Evolutionary conservation across 2,113 vertebrate genomes (phyloP), one percentile per base, ranked within the genome.

Genomic region (Onychostruthus taczanowskii): DNA sequence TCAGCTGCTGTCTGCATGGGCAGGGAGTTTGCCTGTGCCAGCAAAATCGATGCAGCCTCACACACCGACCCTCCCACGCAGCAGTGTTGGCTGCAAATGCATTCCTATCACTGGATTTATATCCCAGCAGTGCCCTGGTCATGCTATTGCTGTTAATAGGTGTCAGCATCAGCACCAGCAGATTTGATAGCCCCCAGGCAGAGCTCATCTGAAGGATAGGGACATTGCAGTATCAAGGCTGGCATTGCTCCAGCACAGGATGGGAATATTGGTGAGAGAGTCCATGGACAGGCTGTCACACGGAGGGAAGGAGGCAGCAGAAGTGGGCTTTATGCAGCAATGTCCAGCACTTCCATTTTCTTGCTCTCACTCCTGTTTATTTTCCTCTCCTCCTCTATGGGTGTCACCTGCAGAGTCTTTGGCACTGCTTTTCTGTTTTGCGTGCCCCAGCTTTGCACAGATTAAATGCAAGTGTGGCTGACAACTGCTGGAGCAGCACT

Each of bases 261-360:
- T 41, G 17, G 79, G 21, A 80, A 44, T 64, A 10, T 1, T 31
- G 78, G n/a, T 31, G 55, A 55, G 50, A 21, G 39, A 86, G 43
- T 37, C 59, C 0, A 0, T 37, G 43, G 37, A 27, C 20, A 14
- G 17, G 23, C 55, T 88, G 53, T 44, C 7, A 3, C 23, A 37
- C 44, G 73, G 46, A 84, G 59, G 37, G 37, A 24, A 23, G 46
- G 64, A 62, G 35, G 41, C 56, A 53, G 37, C n/a, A 90, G 59
- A 59, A 78, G 17, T 18, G 12, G 33, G 28, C 7, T 66, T 74
- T 14, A 2, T 67, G 43, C 28, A 20, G 44, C 33, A 63, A 19
- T 64, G 39, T 58, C 24, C 55, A 66, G 37, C 0, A 0, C 11
- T 53, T 53, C 12, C 0, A 0, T 67, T 84, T 62, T 59, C 63